Conservation (phyloP, 2,113 vertebrate genomes). For the Anser cygnoides region DNA sequence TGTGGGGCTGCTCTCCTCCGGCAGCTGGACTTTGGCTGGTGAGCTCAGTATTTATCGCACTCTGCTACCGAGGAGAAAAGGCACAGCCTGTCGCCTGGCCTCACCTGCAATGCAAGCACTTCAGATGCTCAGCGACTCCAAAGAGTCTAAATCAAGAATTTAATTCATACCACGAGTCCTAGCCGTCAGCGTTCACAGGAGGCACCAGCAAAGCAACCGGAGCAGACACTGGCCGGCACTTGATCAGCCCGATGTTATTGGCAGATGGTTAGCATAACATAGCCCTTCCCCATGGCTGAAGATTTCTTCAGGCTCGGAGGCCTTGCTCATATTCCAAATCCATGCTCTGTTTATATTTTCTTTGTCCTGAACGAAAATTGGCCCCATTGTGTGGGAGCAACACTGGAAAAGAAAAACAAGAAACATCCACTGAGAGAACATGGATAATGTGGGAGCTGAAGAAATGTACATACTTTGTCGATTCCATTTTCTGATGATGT, state of each 20-base stretch:
- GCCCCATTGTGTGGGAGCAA: constrained; percentile 88
- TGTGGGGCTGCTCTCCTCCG: not conserved
- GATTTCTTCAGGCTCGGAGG: constrained; percentile 35
- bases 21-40: not conserved
- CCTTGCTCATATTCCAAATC: constrained; percentile 68
- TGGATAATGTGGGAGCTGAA: constrained; percentile 79
- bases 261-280: not conserved
- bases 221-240: not conserved
- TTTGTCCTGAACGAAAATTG: constrained; percentile 85
- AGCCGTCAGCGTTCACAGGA: not conserved
- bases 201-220: not conserved
- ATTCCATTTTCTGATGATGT: constrained; percentile 80
- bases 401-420: constrained; percentile 80
- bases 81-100: not conserved
- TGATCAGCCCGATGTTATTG: not conserved
- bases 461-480: constrained; percentile 75
- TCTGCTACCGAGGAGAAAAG: not conserved
- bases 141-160: not conserved
- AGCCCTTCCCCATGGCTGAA: not conserved
- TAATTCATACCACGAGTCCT: not conserved
- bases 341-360: constrained; percentile 79
- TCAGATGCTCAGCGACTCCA: not conserved
- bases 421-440: constrained; percentile 80
- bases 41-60: not conserved
- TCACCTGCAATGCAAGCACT: not conserved